Evolutionary conservation across 2,888 invertebrate genomes (phyloP).

Genomic region (Apomyelois bistriatella): DNA sequence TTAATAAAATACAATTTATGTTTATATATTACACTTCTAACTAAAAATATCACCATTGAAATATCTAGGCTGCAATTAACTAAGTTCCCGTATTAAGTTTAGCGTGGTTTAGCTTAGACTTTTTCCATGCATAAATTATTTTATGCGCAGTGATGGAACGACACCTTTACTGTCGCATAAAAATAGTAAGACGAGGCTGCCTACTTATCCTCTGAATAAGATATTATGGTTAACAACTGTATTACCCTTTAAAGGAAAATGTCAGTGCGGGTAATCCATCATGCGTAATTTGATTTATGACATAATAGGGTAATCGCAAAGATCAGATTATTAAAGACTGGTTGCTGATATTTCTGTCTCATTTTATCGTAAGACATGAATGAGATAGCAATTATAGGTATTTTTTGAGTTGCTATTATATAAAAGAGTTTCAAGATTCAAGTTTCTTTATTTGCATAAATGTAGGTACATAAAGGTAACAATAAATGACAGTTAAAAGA

Average conservation of each 20-base stretch:
- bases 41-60: no score
- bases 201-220: constrained; percentile 2
- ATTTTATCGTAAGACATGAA: not conserved
- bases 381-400: not conserved
- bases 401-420: no score
- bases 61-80: no score
- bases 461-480: no score
- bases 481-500: no score
- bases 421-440: no score
- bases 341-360: not conserved
- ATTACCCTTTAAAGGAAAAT: constrained; percentile 6
- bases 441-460: no score
- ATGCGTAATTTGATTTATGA: constrained; percentile 12
- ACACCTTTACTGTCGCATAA: not conserved
- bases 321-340: constrained; percentile 2
- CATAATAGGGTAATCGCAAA: constrained; percentile 4
- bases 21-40: no score
- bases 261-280: constrained; percentile 3
- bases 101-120: no score
- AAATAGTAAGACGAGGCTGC: not conserved
- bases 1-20: no score
- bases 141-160: not conserved
- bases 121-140: no score
- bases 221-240: constrained; percentile 4
- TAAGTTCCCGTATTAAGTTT: no score